Evolutionary conservation across 2,888 invertebrate genomes (phyloP).

Genomic region (Dryococelus australis): DNA sequence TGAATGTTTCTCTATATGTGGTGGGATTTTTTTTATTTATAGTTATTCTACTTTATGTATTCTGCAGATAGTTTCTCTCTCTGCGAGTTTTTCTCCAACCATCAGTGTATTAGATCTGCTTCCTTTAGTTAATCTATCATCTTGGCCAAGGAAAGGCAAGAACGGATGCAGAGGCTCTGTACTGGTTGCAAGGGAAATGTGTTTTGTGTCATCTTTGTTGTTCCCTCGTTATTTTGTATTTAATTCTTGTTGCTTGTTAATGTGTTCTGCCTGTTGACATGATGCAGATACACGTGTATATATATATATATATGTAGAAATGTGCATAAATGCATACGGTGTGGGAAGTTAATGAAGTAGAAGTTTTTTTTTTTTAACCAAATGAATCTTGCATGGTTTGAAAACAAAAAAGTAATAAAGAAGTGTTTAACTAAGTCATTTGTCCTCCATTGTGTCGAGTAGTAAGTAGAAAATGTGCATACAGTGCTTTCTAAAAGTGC

Average conservation of each 20-base stretch:
- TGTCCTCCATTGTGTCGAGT: constrained; percentile 6
- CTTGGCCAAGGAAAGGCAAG: background rate
- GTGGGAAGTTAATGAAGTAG: background rate
- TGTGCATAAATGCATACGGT: background rate
- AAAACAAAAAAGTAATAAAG: constrained; percentile 4
- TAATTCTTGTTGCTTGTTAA: constrained; percentile 8
- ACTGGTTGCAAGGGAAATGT: background rate
- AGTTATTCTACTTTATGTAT: no score
- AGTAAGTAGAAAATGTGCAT: background rate
- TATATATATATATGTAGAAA: background rate
- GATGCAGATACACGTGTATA: background rate
- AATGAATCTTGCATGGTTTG: background rate
- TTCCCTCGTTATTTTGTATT: background rate
- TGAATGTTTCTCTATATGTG: no score
- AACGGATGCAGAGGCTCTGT: background rate
- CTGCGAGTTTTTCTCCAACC: no score
- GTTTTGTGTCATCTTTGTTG: background rate
- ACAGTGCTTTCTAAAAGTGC: background rate
- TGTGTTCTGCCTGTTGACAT: constrained; percentile 3
- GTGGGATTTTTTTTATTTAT: no score
- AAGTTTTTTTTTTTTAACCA: background rate
- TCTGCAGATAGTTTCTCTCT: no score
- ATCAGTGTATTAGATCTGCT: no score
- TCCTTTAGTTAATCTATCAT: no score
- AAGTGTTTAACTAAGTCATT: constrained; percentile 16